Evolutionary conservation across 2,888 invertebrate species (phyloP), one percentile per base, ranked within the genome.

Genomic region (Caradrina kadenii): DNA sequence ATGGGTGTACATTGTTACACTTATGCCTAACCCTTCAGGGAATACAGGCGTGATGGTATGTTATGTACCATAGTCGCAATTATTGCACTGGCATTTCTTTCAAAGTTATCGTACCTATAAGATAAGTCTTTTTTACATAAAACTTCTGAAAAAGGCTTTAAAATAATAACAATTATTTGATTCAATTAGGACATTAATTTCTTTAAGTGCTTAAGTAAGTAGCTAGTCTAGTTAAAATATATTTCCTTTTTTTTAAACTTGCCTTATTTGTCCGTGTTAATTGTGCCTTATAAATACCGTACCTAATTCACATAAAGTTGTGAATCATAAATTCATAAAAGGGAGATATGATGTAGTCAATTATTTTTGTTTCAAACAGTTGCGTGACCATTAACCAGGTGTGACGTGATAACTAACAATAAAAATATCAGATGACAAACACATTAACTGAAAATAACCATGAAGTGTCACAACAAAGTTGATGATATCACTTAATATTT

Each of bases 341-440:
- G 39, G 22, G 52, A 52, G 42, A 2, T 39, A 17, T 15, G 15
- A 17, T n/a, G n/a, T 21, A 35, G n/a, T 22, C 15, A 76, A 67
- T 80, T 67, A 59, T 60, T 50, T 59, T 11, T 7, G 10, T 45
- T 22, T 19, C 53, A 62, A 26, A 59, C 59, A 77, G 54, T 76
- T 77, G 69, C 77, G 55, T 69, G 62, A 39, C 63, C n/a, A 56
- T 35, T 74, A 31, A 62, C 54, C 15, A n/a, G 21, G n/a, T 80
- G 31, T 52, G 58, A 75, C 63, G 21, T 62, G 62, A 52, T 64
- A 52, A 75, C 21, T 49, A 45, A 45, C 59, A 52, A 49, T 60
- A 42, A 60, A 50, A 63, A 67, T 63, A 60, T 62, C n/a, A 50
- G 39, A 10, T 17, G 49, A 55, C 17, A 45, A 61, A 69, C 50